These are phyloP conservation scores for Halcyon malimbica DNA, from an alignment of 2,113 vertebrate genomes.

Conservation along the genomic window DNA sequence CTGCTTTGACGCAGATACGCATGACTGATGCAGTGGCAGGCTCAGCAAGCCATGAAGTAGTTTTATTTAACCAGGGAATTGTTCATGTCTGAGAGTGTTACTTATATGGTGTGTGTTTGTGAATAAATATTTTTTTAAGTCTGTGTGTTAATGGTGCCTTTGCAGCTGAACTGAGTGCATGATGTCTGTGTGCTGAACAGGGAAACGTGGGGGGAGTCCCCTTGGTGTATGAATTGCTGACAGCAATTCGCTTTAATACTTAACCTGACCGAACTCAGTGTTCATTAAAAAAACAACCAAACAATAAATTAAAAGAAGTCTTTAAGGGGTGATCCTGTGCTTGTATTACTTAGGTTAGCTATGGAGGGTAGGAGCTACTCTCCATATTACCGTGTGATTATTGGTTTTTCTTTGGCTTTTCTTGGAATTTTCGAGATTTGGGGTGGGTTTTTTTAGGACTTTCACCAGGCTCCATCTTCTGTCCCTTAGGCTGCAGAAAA, in stretches of 20 bases:
- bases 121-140: conserved; percentile 21
- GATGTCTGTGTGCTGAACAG: neutral
- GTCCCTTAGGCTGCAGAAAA: neutral
- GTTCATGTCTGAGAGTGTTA: neutral
- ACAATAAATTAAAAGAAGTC: neutral
- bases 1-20: conserved; percentile 9
- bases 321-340: neutral
- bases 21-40: neutral
- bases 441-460: neutral
- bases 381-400: accelerated
- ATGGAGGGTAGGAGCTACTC: neutral
- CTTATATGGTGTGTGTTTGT: neutral
- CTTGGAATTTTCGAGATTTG: neutral
- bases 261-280: neutral
- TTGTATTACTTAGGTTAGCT: neutral
- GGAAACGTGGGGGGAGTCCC: neutral
- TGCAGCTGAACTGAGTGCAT: neutral
- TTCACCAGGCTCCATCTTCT: neutral
- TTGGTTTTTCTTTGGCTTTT: neutral
- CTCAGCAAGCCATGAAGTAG: conserved; percentile 13
- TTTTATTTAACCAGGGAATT: conserved; percentile 37
- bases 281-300: neutral
- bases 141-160: neutral
- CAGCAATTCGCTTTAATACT: neutral
- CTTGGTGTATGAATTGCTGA: neutral